These are phyloP conservation scores for Mesopsocus fuscifrons DNA, from an alignment of 2,888 invertebrate species.

Conservation along the genomic window DNA sequence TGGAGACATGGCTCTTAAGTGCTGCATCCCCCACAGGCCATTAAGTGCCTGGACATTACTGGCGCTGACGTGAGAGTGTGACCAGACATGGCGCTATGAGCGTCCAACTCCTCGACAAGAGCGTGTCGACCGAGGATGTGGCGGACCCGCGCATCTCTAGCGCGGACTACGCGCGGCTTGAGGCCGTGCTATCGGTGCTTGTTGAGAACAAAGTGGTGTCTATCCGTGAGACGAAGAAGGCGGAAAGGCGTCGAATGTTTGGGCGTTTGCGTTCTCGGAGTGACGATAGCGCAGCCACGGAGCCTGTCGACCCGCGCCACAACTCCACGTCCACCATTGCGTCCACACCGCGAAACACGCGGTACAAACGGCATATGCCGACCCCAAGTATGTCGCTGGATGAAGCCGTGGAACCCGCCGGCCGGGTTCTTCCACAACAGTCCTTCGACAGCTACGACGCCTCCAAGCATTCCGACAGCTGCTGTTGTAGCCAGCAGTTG, in stretches of 20 bases:
- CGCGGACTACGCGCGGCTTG: conserved; percentile 31
- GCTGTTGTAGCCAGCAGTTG: conserved; percentile 2
- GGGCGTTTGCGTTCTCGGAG: conserved; percentile 1
- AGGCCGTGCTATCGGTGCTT: conserved; percentile 48
- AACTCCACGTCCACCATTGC: conserved; percentile 27
- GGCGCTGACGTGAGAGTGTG: too few species aligned
- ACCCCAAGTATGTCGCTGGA: neutral
- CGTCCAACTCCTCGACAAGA: neutral
- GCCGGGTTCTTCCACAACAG: conserved; percentile 2
- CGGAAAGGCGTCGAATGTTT: neutral
- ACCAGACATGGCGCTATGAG: neutral
- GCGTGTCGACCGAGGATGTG: neutral
- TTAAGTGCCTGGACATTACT: too few species aligned
- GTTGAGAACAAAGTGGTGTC: conserved; percentile 52
- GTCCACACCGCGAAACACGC: conserved; percentile 21
- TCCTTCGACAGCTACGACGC: conserved; percentile 8
- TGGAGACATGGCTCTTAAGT: too few species aligned
- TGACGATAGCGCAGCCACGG: conserved; percentile 3
- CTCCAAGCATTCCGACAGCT: conserved; percentile 8
- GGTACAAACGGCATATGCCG: neutral
- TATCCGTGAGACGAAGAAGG: conserved; percentile 20
- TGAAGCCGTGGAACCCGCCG: neutral
- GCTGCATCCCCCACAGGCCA: too few species aligned
- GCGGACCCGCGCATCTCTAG: neutral
- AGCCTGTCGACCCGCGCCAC: conserved; percentile 20